These are phyloP conservation scores for Laspeyria flexula DNA, from an alignment of 2,888 invertebrate genomes.

Conservation along the genomic window DNA sequence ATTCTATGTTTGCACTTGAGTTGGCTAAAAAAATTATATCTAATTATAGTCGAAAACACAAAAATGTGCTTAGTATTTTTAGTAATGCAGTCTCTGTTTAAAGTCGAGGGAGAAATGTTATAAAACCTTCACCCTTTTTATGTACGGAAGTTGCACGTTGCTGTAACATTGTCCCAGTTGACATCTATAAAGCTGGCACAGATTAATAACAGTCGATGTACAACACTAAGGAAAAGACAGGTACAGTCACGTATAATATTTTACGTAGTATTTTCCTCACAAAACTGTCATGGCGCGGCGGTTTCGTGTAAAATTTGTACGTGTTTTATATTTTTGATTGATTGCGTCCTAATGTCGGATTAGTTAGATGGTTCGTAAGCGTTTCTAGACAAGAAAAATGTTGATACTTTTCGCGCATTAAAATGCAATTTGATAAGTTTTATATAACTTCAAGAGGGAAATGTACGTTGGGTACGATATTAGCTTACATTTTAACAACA, in stretches of 20 bases:
- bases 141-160: conserved; percentile 12
- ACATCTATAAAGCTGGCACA: conserved; percentile 27
- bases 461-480: neutral
- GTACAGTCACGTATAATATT: conserved; percentile 35
- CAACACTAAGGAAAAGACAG: conserved; percentile 31
- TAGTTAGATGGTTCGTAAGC: conserved; percentile 41
- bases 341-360: conserved; percentile 64
- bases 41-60: too few relatives aligned
- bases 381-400: conserved; percentile 13
- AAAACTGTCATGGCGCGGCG: conserved; percentile 29
- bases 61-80: too few relatives aligned
- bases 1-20: too few relatives aligned
- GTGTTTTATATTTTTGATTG: conserved; percentile 64
- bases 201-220: conserved; percentile 38
- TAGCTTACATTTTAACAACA: too few relatives aligned
- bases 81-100: neutral
- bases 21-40: too few relatives aligned
- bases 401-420: neutral
- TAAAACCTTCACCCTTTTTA: conserved; percentile 22
- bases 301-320: conserved; percentile 46
- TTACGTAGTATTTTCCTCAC: conserved; percentile 31
- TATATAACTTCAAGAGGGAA: neutral
- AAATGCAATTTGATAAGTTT: conserved; percentile 1
- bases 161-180: conserved; percentile 25
- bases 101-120: neutral